Evolutionary conservation across 2,797 vertebrate species (phyloP).

Genomic region (Caiman crocodilus): DNA sequence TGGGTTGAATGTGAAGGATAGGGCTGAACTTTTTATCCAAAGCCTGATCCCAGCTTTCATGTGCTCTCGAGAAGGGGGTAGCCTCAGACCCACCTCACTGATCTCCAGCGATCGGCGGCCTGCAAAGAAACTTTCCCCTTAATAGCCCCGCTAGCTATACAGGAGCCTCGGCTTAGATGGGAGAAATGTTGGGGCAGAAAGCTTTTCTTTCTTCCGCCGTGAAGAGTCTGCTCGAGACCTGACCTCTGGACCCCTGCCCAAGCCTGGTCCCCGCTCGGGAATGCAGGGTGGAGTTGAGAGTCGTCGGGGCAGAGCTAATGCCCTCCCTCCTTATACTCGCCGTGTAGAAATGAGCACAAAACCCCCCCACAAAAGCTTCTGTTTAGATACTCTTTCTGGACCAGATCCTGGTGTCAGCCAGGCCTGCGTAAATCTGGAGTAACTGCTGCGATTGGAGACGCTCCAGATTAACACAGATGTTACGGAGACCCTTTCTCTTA

Average conservation of each 20-base stretch:
- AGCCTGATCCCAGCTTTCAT: neutral
- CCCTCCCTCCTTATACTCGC: neutral
- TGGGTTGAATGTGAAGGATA: neutral
- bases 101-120: neutral
- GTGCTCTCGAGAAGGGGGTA: no score
- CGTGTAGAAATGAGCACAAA: neutral
- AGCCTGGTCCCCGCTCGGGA: neutral
- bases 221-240: neutral
- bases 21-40: neutral
- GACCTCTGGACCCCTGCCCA: neutral
- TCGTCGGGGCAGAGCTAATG: accelerated
- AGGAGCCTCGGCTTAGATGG: neutral
- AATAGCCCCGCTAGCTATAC: no score
- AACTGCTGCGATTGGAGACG: neutral
- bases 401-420: accelerated
- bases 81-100: no score
- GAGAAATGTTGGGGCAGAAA: neutral
- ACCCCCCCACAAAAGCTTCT: neutral
- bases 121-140: neutral
- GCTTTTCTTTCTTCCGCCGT: neutral
- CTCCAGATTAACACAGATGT: neutral
- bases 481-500: accelerated
- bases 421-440: neutral
- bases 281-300: neutral
- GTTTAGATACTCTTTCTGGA: neutral